phyloP scores from a whole-genome alignment of 2,797 vertebrate species.

The Odontamblyopus rebecca region DNA sequence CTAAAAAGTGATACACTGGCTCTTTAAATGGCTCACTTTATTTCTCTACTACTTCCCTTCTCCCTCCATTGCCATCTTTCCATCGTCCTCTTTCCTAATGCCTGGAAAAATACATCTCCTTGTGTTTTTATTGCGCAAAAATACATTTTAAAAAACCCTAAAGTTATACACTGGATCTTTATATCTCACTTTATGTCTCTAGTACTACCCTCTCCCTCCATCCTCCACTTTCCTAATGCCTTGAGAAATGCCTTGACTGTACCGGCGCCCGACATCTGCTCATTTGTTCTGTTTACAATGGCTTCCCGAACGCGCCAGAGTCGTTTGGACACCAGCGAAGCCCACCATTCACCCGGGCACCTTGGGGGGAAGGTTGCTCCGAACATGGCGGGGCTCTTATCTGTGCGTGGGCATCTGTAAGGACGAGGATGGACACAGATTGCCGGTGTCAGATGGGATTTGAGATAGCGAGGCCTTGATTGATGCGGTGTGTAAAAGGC shows the following conservation, averaged over 20 bases:
- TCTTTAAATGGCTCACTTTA: too few species aligned
- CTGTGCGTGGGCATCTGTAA: constrained; percentile 35
- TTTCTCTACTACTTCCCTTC: too few species aligned
- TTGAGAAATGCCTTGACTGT: constrained; percentile 6
- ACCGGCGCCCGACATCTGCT: constrained; percentile 17
- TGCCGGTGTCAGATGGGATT: constrained; percentile 51
- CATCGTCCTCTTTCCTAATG: neutral
- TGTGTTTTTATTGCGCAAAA: neutral
- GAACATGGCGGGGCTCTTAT: constrained; percentile 33
- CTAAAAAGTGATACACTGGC: too few species aligned
- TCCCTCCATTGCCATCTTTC: neutral
- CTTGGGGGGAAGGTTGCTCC: constrained; percentile 31
- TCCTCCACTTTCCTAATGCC: neutral
- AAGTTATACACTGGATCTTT: too few species aligned
- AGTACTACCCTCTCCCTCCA: neutral
- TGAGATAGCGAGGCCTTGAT: constrained; percentile 51
- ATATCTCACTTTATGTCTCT: too few species aligned
- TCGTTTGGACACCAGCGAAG: constrained; percentile 11
- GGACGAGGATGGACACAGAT: constrained; percentile 52
- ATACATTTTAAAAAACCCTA: too few species aligned
- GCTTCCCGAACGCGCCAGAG: constrained; percentile 16
- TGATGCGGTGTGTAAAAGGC: constrained; percentile 36
- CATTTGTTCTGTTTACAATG: constrained; percentile 16
- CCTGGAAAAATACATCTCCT: neutral
- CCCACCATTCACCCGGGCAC: constrained; percentile 25